Evolutionary conservation across 2,888 invertebrate genomes (phyloP).

Genomic region (Nomada ruficornis): DNA sequence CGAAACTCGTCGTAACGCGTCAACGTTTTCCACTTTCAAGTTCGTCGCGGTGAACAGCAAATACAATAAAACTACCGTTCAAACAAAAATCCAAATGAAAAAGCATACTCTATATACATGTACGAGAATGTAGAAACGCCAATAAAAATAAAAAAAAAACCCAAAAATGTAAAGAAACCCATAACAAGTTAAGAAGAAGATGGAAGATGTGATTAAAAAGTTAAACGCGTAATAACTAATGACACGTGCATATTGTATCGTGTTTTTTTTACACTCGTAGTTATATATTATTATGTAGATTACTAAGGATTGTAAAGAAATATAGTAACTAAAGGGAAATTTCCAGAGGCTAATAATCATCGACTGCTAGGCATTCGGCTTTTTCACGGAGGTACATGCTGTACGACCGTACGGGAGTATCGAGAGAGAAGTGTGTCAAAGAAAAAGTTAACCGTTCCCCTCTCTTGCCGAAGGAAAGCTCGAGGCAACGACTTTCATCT

Average conservation of each 20-base stretch:
- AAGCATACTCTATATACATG: too few relatives aligned
- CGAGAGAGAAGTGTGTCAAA: slow-evolving; percentile 74
- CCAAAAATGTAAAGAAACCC: background rate
- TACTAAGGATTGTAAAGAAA: too few relatives aligned
- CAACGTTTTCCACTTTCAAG: slow-evolving; percentile 20
- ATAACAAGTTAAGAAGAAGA: too few relatives aligned
- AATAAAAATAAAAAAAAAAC: background rate
- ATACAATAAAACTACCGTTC: background rate
- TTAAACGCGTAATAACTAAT: too few relatives aligned
- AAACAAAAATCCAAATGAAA: too few relatives aligned
- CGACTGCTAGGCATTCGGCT: background rate
- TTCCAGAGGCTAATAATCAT: background rate
- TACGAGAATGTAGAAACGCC: too few relatives aligned
- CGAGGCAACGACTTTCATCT: slow-evolving; percentile 42
- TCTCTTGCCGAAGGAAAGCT: slow-evolving; percentile 14
- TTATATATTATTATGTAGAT: too few relatives aligned
- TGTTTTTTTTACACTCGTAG: background rate
- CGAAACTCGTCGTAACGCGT: background rate
- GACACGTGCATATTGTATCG: too few relatives aligned
- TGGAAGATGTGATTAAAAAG: too few relatives aligned
- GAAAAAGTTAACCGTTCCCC: slow-evolving; percentile 70
- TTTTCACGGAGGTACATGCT: slow-evolving; percentile 13
- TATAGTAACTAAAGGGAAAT: background rate
- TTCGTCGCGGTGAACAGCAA: background rate
- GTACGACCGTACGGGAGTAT: slow-evolving; percentile 8